These are phyloP conservation scores for Rhabdophis nuchalis DNA, from an alignment of 2,797 vertebrate genomes.

Conservation along the genomic window DNA sequence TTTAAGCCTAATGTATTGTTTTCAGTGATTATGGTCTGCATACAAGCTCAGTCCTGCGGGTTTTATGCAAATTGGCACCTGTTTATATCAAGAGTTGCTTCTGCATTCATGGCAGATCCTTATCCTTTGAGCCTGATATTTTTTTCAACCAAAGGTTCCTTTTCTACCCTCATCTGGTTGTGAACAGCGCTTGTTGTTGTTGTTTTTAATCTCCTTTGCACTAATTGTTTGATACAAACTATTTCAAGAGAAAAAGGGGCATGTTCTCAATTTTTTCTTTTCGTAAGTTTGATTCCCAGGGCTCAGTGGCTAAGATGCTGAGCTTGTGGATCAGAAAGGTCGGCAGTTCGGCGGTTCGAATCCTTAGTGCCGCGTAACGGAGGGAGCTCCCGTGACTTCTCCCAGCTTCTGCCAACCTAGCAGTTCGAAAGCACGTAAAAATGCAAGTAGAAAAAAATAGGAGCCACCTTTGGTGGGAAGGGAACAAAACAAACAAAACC, in stretches of 20 bases:
- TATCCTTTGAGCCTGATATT: not conserved
- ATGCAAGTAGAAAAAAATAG: too few species aligned
- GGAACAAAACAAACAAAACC: not conserved
- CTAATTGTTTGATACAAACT: not conserved
- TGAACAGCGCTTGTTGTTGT: not conserved
- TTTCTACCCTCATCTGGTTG: not conserved
- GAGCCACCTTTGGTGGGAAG: too few species aligned
- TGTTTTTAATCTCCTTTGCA: not conserved
- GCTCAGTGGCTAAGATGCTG: too few species aligned
- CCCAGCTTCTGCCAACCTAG: too few species aligned
- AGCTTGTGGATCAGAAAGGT: too few species aligned
- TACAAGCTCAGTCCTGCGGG: not conserved
- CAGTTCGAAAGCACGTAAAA: too few species aligned
- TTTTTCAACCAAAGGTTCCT: not conserved
- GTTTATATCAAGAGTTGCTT: not conserved
- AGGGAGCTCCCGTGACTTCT: too few species aligned
- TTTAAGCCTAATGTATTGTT: not conserved
- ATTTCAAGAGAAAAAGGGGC: not conserved
- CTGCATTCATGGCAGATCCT: not conserved
- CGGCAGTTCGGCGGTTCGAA: too few species aligned
- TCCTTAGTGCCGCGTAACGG: too few species aligned
- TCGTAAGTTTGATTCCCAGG: not conserved
- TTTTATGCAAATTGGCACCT: not conserved
- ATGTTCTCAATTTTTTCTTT: not conserved
- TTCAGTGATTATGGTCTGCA: not conserved